Conservation (phyloP, 2,888 invertebrate species). For the Dicranocentrus wangi region DNA sequence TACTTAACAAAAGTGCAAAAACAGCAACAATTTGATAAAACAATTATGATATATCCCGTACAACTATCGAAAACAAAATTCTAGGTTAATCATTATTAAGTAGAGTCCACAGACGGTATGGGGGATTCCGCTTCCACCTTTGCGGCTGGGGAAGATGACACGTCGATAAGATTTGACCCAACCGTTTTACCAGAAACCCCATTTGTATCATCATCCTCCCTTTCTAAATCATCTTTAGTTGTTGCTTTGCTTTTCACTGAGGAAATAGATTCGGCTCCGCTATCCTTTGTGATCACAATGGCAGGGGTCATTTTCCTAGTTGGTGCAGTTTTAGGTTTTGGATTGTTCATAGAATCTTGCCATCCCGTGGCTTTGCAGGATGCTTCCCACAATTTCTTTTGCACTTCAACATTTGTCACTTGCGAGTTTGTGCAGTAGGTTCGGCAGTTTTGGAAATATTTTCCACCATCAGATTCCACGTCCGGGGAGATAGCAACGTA, state of each 20-base stretch:
- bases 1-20: no score
- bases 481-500: slow-evolving; percentile 84
- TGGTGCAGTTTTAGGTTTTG: slow-evolving; percentile 15
- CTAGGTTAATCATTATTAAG: no score
- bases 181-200: background rate
- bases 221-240: slow-evolving; percentile 50
- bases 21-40: no score
- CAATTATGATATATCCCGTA: no score
- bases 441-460: slow-evolving; percentile 85
- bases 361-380: slow-evolving; percentile 76
- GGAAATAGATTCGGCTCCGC: slow-evolving; percentile 53
- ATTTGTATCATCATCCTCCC: slow-evolving; percentile 27
- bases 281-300: slow-evolving; percentile 57
- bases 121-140: slow-evolving; percentile 10
- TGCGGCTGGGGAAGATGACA: background rate
- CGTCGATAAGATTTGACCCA: background rate
- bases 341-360: slow-evolving; percentile 37
- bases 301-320: slow-evolving; percentile 50
- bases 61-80: no score
- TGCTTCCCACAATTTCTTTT: slow-evolving; percentile 82
- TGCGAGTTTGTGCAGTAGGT: slow-evolving; percentile 74
- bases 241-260: slow-evolving; percentile 32
- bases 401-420: slow-evolving; percentile 79
- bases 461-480: slow-evolving; percentile 85
- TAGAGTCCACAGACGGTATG: slow-evolving; percentile 35